A percentile compares a stretch with the other conserved stretches of the same genome.
Evolutionary conservation across 2,888 invertebrate genomes (phyloP).

Genomic region (Orgyia antiqua): DNA sequence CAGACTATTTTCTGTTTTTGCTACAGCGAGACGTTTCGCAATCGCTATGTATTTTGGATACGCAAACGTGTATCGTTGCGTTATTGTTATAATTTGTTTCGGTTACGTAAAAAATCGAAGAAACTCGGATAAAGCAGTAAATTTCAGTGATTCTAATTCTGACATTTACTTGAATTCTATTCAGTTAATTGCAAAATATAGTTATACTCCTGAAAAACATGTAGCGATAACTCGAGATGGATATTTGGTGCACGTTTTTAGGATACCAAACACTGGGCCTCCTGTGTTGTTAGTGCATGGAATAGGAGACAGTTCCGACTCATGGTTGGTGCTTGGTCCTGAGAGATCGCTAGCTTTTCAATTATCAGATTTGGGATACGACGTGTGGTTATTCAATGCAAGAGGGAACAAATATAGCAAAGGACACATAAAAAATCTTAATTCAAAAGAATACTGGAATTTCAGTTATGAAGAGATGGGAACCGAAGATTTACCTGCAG

Average conservation of each 20-base stretch:
- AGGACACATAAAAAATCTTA: slow-evolving; percentile 37
- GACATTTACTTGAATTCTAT: slow-evolving; percentile 49
- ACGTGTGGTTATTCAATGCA: slow-evolving; percentile 61
- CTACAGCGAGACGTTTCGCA: slow-evolving; percentile 33
- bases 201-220: slow-evolving; percentile 42
- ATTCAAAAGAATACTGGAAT: slow-evolving; percentile 50
- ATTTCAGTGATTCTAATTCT: slow-evolving; percentile 31
- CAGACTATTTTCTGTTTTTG: slow-evolving; percentile 31
- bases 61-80: slow-evolving; percentile 23
- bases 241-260: slow-evolving; percentile 47
- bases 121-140: slow-evolving; percentile 14
- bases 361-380: slow-evolving; percentile 50
- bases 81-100: slow-evolving; percentile 33
- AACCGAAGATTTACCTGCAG: slow-evolving; percentile 52
- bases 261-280: slow-evolving; percentile 51
- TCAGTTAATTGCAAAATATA: slow-evolving; percentile 51
- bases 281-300: slow-evolving; percentile 60
- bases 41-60: slow-evolving; percentile 33
- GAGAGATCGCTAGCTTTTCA: slow-evolving; percentile 48
- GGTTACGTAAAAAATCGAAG: slow-evolving; percentile 25
- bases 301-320: slow-evolving; percentile 62
- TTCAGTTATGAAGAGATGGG: slow-evolving; percentile 68
- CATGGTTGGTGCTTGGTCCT: slow-evolving; percentile 59
- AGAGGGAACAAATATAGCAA: slow-evolving; percentile 65
- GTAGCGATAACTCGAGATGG: slow-evolving; percentile 53